Conservation (phyloP, 2,888 invertebrate species). For the Apotomis capreana region DNA sequence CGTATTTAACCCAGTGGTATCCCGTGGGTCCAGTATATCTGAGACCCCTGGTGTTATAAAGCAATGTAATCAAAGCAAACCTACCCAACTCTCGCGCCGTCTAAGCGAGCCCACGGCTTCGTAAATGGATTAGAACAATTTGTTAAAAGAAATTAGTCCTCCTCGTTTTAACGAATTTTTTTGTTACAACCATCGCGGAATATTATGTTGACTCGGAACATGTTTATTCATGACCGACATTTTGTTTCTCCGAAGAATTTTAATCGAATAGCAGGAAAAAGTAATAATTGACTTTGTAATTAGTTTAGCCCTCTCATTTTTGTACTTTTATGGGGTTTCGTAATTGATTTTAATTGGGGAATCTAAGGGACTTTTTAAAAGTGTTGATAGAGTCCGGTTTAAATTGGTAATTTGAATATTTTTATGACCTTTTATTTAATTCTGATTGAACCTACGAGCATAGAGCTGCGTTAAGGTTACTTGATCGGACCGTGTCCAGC, state of each 20-base stretch:
- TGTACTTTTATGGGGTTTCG: conserved; percentile 36
- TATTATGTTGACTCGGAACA: conserved; percentile 46
- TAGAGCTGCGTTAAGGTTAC: too few species aligned
- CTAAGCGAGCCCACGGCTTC: conserved; percentile 57
- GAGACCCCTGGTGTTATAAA: background rate
- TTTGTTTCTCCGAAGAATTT: conserved; percentile 40
- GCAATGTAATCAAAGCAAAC: conserved; percentile 26
- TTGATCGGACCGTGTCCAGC: too few species aligned
- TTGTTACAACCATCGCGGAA: conserved; percentile 50
- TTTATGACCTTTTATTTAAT: background rate
- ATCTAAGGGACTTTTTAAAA: conserved; percentile 18
- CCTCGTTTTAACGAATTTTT: conserved; percentile 54
- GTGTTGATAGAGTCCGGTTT: conserved; percentile 2
- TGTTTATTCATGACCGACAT: conserved; percentile 56
- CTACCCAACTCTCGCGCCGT: conserved; percentile 13
- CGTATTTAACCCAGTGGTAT: too few species aligned
- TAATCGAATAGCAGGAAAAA: conserved; percentile 38
- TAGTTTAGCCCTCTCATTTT: conserved; percentile 40
- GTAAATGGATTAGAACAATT: conserved; percentile 69
- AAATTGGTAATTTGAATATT: conserved; percentile 5
- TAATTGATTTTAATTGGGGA: conserved; percentile 34
- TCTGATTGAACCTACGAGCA: background rate
- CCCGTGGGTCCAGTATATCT: too few species aligned
- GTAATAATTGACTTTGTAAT: conserved; percentile 42
- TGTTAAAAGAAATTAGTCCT: conserved; percentile 65